These are phyloP conservation scores for Huso huso DNA, from an alignment of 2,797 vertebrate species.

Conservation along the genomic window DNA sequence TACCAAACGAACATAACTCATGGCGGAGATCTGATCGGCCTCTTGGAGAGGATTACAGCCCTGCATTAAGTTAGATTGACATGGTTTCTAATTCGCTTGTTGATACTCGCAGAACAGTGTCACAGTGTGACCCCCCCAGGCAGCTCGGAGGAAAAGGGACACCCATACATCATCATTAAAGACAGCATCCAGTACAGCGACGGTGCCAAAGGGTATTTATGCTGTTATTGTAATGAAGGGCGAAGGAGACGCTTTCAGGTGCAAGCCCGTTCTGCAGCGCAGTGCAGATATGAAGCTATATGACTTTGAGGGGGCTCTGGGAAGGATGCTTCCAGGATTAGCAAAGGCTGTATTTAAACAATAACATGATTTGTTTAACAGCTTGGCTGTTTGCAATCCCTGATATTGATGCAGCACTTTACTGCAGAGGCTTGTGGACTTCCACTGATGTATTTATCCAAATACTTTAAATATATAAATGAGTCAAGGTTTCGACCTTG, in stretches of 20 bases:
- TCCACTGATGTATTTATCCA: too few species aligned
- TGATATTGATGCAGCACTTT: too few species aligned
- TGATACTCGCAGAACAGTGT: conserved; percentile 38
- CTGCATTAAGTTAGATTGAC: conserved; percentile 64
- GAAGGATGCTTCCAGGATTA: conserved; percentile 38
- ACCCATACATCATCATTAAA: conserved; percentile 55
- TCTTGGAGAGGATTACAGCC: conserved; percentile 69
- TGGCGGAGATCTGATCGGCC: conserved; percentile 63
- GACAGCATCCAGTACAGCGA: conserved; percentile 23
- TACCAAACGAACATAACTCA: conserved; percentile 65
- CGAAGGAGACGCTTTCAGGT: conserved; percentile 41
- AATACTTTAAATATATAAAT: too few species aligned
- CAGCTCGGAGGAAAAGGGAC: conserved; percentile 32
- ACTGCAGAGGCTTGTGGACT: too few species aligned
- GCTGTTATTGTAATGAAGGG: conserved; percentile 38
- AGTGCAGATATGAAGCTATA: conserved; percentile 25
- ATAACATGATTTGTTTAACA: conserved; percentile 48
- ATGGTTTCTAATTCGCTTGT: conserved; percentile 61
- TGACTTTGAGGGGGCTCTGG: conserved; percentile 12
- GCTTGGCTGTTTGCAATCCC: conserved; percentile 21
- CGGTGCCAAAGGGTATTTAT: conserved; percentile 25
- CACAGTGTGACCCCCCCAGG: conserved; percentile 34
- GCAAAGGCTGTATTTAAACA: conserved; percentile 42
- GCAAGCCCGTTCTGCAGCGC: conserved; percentile 25
- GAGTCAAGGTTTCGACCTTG: too few species aligned